These are phyloP conservation scores for Engystomops pustulosus DNA, from an alignment of 2,113 vertebrate genomes.

Conservation along the genomic window DNA sequence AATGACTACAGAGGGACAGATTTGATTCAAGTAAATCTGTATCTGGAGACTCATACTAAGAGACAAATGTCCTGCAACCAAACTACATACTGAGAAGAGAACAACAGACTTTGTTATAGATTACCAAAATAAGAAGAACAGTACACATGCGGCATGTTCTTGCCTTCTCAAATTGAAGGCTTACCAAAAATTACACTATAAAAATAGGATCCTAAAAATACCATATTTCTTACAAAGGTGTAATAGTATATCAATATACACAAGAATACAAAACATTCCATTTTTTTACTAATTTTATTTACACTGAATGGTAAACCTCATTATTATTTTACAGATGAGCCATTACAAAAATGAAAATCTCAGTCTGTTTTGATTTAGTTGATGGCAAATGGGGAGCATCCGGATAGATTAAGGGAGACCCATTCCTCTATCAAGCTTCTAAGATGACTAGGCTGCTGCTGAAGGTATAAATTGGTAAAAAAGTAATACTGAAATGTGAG, in stretches of 20 bases:
- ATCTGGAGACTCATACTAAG: conserved; percentile 6
- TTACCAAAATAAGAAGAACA: conserved; percentile 21
- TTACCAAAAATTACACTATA: neutral
- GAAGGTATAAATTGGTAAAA: too few relatives aligned
- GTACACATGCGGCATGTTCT: conserved; percentile 8
- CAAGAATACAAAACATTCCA: too few relatives aligned
- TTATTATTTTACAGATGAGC: too few relatives aligned
- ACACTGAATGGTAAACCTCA: too few relatives aligned
- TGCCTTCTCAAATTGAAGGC: neutral
- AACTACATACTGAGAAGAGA: neutral
- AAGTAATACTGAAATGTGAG: too few relatives aligned
- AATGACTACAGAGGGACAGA: conserved; percentile 12
- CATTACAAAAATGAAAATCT: too few relatives aligned
- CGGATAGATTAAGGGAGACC: too few relatives aligned
- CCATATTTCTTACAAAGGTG: neutral
- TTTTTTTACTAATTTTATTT: too few relatives aligned
- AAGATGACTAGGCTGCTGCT: too few relatives aligned
- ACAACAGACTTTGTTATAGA: conserved; percentile 24
- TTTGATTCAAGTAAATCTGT: conserved; percentile 41
- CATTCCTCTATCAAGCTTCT: too few relatives aligned
- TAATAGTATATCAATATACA: neutral
- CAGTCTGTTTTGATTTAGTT: too few relatives aligned
- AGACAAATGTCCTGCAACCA: conserved; percentile 34
- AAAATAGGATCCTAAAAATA: neutral
- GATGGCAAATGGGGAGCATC: too few relatives aligned